These are phyloP conservation scores for Aythya baeri DNA, from an alignment of 2,113 vertebrate species.

Conservation along the genomic window DNA sequence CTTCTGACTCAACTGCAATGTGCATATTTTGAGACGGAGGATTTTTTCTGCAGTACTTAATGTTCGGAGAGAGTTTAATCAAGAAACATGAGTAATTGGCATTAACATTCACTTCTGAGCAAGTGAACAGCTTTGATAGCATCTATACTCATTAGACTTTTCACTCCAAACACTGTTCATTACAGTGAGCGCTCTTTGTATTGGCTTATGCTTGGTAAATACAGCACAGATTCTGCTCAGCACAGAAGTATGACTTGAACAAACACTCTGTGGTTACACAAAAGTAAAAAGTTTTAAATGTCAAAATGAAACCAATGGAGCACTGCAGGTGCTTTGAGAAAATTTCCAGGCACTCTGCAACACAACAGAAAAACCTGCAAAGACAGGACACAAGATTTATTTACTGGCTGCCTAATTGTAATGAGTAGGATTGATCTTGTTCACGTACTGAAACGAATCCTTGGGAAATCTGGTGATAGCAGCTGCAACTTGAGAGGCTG, in stretches of 20 bases:
- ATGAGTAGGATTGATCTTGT: not conserved
- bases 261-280: not conserved
- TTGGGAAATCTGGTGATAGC: not conserved
- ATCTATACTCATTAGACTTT: slow-evolving; percentile 57
- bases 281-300: not conserved
- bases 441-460: not conserved
- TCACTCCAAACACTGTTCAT: slow-evolving; percentile 25
- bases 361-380: not conserved
- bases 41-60: slow-evolving; percentile 20
- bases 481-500: not conserved
- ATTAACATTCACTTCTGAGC: slow-evolving; percentile 60
- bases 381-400: not conserved
- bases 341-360: not conserved
- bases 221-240: not conserved
- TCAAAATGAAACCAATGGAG: not conserved
- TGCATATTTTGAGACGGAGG: not conserved
- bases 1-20: slow-evolving; percentile 20
- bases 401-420: not conserved
- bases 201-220: slow-evolving; percentile 55
- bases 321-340: not conserved
- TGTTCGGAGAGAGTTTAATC: slow-evolving; percentile 56
- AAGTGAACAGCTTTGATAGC: slow-evolving; percentile 59
- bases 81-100: slow-evolving; percentile 64
- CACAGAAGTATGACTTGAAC: not conserved
- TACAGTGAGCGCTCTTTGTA: not conserved